Evolutionary conservation across 2,113 vertebrate genomes (phyloP).

Genomic region (Todiramphus saurophagus): DNA sequence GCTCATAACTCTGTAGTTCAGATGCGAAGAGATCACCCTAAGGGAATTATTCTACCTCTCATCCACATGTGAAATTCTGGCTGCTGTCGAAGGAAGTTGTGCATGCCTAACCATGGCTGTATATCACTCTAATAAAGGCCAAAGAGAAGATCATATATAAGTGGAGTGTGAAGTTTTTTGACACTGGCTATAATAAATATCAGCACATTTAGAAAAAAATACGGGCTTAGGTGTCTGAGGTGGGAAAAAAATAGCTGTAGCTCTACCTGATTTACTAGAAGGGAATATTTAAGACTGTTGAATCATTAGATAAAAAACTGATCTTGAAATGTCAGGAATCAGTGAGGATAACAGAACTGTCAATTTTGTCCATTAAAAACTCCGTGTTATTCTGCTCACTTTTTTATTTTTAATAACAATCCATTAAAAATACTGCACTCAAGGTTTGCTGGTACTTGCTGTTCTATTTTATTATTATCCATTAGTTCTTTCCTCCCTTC

Average conservation of each 20-base stretch:
- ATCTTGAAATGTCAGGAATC: conserved; percentile 37
- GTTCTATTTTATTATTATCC: conserved; percentile 2
- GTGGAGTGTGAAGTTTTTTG: background rate
- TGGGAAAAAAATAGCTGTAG: background rate
- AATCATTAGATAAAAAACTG: conserved; percentile 22
- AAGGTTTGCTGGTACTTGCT: background rate
- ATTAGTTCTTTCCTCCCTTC: background rate
- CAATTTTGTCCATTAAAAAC: conserved; percentile 4
- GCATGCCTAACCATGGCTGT: background rate
- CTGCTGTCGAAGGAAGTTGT: conserved; percentile 28
- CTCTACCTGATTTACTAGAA: background rate
- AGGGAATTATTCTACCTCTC: background rate
- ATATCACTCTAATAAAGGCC: conserved; percentile 37
- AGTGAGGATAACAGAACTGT: background rate
- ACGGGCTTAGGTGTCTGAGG: background rate
- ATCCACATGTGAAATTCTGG: background rate
- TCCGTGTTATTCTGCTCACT: conserved; percentile 9
- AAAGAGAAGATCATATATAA: conserved; percentile 31
- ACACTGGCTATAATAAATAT: conserved; percentile 24
- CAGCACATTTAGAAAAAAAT: background rate
- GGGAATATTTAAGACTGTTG: background rate
- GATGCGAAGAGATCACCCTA: background rate
- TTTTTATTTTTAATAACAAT: conserved; percentile 25
- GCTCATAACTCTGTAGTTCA: background rate
- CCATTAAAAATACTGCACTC: background rate